phyloP scores from a whole-genome alignment of 2,113 vertebrate species.

The Dolichallabes microphthalmus region DNA sequence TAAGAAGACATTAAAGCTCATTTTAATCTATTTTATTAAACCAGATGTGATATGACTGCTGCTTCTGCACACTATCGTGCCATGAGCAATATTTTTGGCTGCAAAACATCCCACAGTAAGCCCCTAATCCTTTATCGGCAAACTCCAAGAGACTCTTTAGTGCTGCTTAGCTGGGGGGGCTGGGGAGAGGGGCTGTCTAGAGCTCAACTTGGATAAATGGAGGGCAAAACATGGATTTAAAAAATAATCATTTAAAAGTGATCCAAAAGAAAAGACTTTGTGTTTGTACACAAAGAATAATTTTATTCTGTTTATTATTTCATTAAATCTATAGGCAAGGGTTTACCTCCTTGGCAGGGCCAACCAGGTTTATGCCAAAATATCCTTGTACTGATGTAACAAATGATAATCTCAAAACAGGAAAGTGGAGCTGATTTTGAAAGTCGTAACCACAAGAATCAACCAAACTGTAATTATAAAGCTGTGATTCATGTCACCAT shows the following conservation, averaged over 20 bases:
- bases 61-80: not conserved
- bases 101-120: not conserved
- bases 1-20: not conserved
- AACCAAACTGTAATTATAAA: not conserved
- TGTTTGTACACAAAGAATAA: not conserved
- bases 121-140: not conserved
- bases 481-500: not conserved
- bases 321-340: not conserved
- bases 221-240: not conserved
- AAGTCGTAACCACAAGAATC: not conserved
- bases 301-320: not conserved
- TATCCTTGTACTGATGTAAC: not conserved
- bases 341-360: not conserved
- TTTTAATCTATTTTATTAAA: constrained; percentile 9
- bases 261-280: not conserved
- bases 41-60: not conserved
- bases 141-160: not conserved
- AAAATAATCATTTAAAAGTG: not conserved
- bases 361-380: not conserved
- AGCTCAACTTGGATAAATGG: not conserved
- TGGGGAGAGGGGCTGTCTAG: not conserved
- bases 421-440: not conserved
- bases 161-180: not conserved
- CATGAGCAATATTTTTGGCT: not conserved
- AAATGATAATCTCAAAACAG: not conserved